These are phyloP conservation scores for Myotis daubentonii DNA, from an alignment of 2,797 vertebrate species.

Conservation along the genomic window DNA sequence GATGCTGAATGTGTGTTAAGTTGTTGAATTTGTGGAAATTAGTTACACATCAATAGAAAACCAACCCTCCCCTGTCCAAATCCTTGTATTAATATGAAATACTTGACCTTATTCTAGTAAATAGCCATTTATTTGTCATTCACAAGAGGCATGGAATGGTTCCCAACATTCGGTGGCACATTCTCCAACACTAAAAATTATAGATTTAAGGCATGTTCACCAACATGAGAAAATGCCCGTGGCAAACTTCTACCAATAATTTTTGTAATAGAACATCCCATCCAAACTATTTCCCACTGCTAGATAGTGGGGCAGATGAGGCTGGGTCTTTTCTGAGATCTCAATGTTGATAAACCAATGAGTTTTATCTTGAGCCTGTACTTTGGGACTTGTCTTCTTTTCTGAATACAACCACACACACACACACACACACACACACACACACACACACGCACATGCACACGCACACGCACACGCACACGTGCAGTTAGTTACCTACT, in stretches of 20 bases:
- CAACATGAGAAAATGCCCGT: not conserved
- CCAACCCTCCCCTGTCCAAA: not conserved
- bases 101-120: not conserved
- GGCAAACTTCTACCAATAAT: not conserved
- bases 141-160: not conserved
- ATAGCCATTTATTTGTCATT: not conserved
- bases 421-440: no score
- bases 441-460: not conserved
- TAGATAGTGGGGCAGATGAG: not conserved
- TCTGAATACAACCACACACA: not conserved
- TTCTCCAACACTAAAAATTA: not conserved
- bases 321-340: not conserved
- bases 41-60: not conserved
- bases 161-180: not conserved
- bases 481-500: not conserved
- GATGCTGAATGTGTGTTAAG: not conserved
- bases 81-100: slow-evolving; percentile 16
- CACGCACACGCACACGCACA: not conserved
- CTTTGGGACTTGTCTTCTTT: not conserved
- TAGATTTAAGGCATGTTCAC: not conserved
- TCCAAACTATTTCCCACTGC: not conserved
- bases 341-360: not conserved
- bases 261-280: not conserved
- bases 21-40: not conserved
- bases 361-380: not conserved